phyloP scores from a whole-genome alignment of 2,797 vertebrate genomes.

The Catharus ustulatus region DNA sequence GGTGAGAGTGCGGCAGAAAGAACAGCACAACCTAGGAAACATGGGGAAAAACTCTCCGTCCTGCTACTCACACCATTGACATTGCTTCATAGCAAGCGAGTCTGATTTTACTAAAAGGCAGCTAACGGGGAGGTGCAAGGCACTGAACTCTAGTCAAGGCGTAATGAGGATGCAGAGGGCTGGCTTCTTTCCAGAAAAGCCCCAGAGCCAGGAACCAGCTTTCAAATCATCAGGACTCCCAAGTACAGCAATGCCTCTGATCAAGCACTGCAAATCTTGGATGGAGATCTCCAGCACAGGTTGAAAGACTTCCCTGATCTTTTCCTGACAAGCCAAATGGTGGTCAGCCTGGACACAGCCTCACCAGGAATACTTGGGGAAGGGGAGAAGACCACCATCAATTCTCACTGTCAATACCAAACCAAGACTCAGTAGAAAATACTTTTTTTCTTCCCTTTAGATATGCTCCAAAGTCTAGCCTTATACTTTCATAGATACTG shows the following conservation, averaged over 20 bases:
- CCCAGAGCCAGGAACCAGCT: not conserved
- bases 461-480: not conserved
- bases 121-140: not conserved
- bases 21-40: not conserved
- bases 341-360: not conserved
- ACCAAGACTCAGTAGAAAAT: not conserved
- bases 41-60: not conserved
- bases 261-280: not conserved
- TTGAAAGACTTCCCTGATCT: rapidly evolving
- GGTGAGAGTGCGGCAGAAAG: not conserved
- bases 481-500: not conserved
- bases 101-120: not conserved
- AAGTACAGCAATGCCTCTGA: not conserved
- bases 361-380: not conserved
- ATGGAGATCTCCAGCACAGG: not conserved
- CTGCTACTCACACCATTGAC: not conserved
- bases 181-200: not conserved
- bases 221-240: not conserved
- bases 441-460: not conserved
- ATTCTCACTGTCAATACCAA: not conserved
- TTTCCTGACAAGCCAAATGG: not conserved
- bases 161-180: not conserved
- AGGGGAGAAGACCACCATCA: not conserved
- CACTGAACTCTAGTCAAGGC: not conserved
- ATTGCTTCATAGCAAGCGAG: not conserved